phyloP scores from a whole-genome alignment of 1,140 invertebrate species.

The Orius laevigatus region DNA sequence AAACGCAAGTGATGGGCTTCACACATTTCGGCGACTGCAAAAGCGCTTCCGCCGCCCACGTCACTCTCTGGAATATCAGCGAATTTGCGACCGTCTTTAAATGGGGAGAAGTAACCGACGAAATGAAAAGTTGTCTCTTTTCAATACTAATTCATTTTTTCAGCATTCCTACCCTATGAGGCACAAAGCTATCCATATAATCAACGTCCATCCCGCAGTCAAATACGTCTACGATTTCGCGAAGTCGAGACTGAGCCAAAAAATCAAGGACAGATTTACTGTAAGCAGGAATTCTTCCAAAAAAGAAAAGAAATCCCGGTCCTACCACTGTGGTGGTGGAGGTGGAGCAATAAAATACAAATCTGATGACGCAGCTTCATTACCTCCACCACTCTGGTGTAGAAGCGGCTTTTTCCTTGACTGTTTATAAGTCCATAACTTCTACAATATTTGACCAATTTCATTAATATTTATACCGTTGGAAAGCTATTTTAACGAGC shows the following conservation, averaged over 20 bases:
- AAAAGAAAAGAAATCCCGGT: not conserved
- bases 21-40: constrained; percentile 46
- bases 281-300: constrained; percentile 28
- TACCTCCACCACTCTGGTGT: too few relatives aligned
- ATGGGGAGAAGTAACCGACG: constrained; percentile 43
- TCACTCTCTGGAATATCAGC: constrained; percentile 46
- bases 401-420: too few relatives aligned
- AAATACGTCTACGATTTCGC: constrained; percentile 57
- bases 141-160: constrained; percentile 16
- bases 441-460: too few relatives aligned
- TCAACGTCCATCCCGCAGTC: constrained; percentile 48
- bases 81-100: constrained; percentile 46
- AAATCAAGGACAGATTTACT: constrained; percentile 44
- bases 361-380: too few relatives aligned
- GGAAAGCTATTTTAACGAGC: too few relatives aligned
- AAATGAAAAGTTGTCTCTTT: not conserved
- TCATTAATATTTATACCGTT: too few relatives aligned
- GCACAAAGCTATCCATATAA: constrained; percentile 51
- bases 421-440: too few relatives aligned
- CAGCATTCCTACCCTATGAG: constrained; percentile 61
- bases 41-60: constrained; percentile 37
- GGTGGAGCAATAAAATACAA: too few relatives aligned
- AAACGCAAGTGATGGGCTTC: constrained; percentile 50
- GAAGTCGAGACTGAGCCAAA: constrained; percentile 44
- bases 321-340: too few relatives aligned